Evolutionary conservation across 2,797 vertebrate genomes (phyloP).

Genomic region (Amblyraja radiata): DNA sequence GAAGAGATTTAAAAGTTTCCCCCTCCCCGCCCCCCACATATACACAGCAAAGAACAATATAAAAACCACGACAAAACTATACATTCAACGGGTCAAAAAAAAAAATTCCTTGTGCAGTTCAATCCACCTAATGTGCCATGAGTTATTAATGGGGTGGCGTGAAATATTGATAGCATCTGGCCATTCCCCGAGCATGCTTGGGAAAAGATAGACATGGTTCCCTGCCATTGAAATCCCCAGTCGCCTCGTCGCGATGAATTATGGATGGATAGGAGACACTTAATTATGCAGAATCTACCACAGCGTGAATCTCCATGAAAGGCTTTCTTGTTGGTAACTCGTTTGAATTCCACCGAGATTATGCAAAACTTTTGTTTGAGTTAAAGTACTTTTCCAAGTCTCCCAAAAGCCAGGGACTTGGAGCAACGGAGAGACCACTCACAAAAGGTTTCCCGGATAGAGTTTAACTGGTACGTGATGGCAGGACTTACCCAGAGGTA

Average conservation of each 20-base stretch:
- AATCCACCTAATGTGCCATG: background rate
- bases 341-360: background rate
- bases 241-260: background rate
- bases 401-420: background rate
- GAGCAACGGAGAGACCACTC: background rate
- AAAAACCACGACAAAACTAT: no score
- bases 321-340: background rate
- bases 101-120: background rate
- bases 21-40: no score
- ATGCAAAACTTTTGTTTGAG: background rate
- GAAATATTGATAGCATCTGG: background rate
- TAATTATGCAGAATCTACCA: constrained; percentile 17
- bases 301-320: background rate
- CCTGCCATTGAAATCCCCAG: background rate
- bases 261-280: background rate
- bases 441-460: background rate
- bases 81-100: no score
- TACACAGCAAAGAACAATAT: no score
- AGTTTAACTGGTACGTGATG: no score
- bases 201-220: background rate
- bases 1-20: no score
- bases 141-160: background rate
- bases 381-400: background rate
- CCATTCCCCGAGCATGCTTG: background rate
- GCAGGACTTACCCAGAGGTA: no score